phyloP scores from a whole-genome alignment of 37 sponge, comb jelly and placozoan species.

The Geodia barretti region DNA sequence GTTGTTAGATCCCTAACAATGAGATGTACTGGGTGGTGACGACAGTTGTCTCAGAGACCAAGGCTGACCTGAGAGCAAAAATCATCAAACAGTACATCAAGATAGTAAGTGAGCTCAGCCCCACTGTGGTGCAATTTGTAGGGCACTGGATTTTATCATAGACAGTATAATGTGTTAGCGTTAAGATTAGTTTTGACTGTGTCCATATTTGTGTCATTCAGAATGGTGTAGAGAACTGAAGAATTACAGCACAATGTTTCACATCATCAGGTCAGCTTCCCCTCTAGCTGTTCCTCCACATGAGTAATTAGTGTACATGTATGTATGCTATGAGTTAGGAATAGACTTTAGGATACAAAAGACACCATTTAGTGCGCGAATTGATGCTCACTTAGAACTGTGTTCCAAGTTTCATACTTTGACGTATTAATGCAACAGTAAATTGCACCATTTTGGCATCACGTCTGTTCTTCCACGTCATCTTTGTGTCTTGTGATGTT shows the following conservation, averaged over 20 bases:
- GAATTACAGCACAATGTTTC: slow-evolving; percentile 82
- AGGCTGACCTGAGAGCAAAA: slow-evolving; percentile 57
- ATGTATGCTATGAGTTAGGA: slow-evolving; percentile 75
- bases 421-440: too few relatives aligned
- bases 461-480: too few relatives aligned
- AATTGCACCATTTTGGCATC: too few relatives aligned
- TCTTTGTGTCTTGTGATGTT: too few relatives aligned
- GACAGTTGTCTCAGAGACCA: slow-evolving; percentile 67
- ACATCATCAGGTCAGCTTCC: slow-evolving; percentile 73
- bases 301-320: too few relatives aligned
- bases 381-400: too few relatives aligned
- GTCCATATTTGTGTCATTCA: background rate
- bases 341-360: too few relatives aligned
- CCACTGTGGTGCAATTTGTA: too few relatives aligned
- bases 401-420: too few relatives aligned
- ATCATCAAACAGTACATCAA: slow-evolving; percentile 77
- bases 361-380: too few relatives aligned
- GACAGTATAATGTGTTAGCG: background rate
- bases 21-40: slow-evolving; percentile 88
- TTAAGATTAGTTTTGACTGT: background rate
- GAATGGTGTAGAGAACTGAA: slow-evolving; percentile 62
- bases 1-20: slow-evolving; percentile 65
- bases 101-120: slow-evolving; percentile 77
- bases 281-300: too few relatives aligned
- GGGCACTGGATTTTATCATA: too few relatives aligned